Evolutionary conservation across 2,888 invertebrate species (phyloP).

Genomic region (Pheosia tremula): DNA sequence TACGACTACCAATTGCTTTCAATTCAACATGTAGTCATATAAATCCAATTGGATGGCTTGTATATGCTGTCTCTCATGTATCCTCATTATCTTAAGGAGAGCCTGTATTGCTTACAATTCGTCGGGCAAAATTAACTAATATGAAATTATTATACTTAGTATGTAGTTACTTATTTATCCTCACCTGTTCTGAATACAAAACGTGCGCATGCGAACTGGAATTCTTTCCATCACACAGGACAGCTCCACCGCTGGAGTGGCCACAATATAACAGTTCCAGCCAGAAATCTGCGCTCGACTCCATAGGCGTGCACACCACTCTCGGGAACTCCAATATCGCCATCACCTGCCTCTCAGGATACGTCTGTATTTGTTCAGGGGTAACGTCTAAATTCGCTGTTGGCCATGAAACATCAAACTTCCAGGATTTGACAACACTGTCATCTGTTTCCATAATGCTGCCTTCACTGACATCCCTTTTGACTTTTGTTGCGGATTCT

Average conservation of each 20-base stretch:
- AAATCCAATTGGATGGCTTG: too few relatives aligned
- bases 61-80: too few relatives aligned
- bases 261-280: slow-evolving; percentile 93
- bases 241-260: slow-evolving; percentile 85
- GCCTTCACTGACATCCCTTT: slow-evolving; percentile 62
- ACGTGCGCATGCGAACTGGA: slow-evolving; percentile 84
- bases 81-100: too few relatives aligned
- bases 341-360: slow-evolving; percentile 89
- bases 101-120: too few relatives aligned
- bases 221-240: slow-evolving; percentile 87
- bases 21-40: too few relatives aligned
- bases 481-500: slow-evolving; percentile 43
- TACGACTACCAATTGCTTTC: too few relatives aligned
- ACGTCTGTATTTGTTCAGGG: slow-evolving; percentile 91
- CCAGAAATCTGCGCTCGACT: slow-evolving; percentile 88
- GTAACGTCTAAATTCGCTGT: slow-evolving; percentile 88
- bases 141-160: too few relatives aligned
- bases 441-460: slow-evolving; percentile 72
- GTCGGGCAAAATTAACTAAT: too few relatives aligned
- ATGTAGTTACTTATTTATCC: slow-evolving; percentile 5
- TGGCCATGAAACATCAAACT: slow-evolving; percentile 93
- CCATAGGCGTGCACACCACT: slow-evolving; percentile 87
- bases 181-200: slow-evolving; percentile 90
- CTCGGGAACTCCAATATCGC: slow-evolving; percentile 91
- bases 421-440: slow-evolving; percentile 77